Evolutionary conservation across 2,888 invertebrate species (phyloP).

Genomic region (Mimas tiliae): DNA sequence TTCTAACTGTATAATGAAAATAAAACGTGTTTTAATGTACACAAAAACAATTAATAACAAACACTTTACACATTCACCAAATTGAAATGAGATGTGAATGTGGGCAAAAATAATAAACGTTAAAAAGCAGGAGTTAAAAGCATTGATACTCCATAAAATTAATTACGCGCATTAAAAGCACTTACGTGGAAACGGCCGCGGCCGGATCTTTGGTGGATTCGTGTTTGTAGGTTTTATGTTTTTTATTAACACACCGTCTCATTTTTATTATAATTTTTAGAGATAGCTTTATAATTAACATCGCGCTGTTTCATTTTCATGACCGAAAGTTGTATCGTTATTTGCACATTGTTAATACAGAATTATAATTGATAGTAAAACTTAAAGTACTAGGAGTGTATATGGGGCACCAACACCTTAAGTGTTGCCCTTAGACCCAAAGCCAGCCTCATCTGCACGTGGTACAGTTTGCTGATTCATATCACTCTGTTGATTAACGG

Average conservation of each 20-base stretch:
- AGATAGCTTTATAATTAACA: constrained; percentile 7
- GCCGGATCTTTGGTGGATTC: constrained; percentile 14
- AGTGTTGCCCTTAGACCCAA: too few species aligned
- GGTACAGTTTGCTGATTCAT: too few species aligned
- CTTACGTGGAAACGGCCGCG: constrained; percentile 6
- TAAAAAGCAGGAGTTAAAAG: constrained; percentile 23
- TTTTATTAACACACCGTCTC: neutral
- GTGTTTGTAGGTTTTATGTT: constrained; percentile 3
- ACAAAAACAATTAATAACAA: constrained; percentile 1
- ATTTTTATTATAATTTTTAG: constrained; percentile 20
- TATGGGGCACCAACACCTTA: too few species aligned
- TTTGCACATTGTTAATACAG: neutral
- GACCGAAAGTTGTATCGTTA: constrained; percentile 4
- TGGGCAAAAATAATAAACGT: constrained; percentile 23
- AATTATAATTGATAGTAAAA: neutral
- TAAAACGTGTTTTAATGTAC: neutral
- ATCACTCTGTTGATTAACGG: too few species aligned
- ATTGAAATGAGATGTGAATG: constrained; percentile 18
- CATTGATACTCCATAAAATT: constrained; percentile 24
- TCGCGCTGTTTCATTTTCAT: neutral
- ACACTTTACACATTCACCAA: constrained; percentile 16
- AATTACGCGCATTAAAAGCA: constrained; percentile 20
- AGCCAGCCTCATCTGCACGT: too few species aligned
- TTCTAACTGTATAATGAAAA: too few species aligned
- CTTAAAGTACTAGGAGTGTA: too few species aligned